Evolutionary conservation across 2,888 invertebrate genomes (phyloP), one percentile per base, ranked within the genome.

Genomic region (Synergus itoensis): DNA sequence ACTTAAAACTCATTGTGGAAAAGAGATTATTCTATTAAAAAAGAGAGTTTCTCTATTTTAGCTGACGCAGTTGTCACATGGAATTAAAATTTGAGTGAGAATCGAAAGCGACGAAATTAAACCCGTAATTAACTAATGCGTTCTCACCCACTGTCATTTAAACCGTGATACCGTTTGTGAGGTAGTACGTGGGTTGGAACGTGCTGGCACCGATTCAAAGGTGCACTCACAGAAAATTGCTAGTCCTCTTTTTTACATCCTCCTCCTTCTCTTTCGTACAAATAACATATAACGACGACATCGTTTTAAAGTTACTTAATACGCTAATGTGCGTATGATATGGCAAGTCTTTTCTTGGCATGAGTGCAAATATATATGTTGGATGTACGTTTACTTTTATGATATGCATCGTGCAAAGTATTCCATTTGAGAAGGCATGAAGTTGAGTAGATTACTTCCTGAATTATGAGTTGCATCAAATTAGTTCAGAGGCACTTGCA

Each of bases 121-220:
- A 57, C 79, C 83, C 28, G 80, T 83, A 88, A 89, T 89, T 87
- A 88, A 86, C 86, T 86, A 87, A 89, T 87, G 87, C 84, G 80
- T 84, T 84, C 53, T 57, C 73, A 73, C 73, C 40, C 73, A 57
- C 48, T 69, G 40, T 36, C 53, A 36, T 76, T 76, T 78, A 77
- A 64, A 76, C 67, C 80, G 78, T 81, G 79, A 81, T 76, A 82
- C 78, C 57, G 79, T 78, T 79, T 84, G 78, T 43, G 78, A 69
- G 48, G 73, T 77, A 77, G 79, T 79, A 79, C 77, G 79, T 65
- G 80, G 80, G 80, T 53, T 80, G 86, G 85, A 85, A 89, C 90
- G 83, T 87, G 86, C 88, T 90, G 90, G 90, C 90, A 89, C 90
- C 89, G 86, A 89, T 90, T 90, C 90, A 90, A 86, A 88, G 85